A percentile compares a stretch with the other conserved stretches of the same genome.
These are phyloP conservation scores for Tyto alba DNA, from an alignment of 2,113 vertebrate genomes.

Conservation along the genomic window DNA sequence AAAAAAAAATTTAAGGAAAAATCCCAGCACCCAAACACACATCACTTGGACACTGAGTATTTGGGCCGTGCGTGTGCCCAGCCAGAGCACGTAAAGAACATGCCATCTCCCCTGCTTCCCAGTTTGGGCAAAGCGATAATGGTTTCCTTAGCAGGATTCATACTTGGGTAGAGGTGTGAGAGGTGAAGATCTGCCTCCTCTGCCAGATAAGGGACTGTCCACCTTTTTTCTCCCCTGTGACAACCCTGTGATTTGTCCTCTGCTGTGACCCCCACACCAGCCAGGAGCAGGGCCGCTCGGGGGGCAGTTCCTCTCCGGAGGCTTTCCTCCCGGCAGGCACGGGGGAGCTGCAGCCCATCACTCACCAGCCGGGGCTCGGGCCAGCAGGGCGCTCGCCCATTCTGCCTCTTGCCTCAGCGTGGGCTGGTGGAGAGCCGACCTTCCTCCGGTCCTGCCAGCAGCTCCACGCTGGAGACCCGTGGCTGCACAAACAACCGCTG, in stretches of 20 bases:
- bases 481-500: neutral
- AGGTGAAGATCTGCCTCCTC: neutral
- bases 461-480: neutral
- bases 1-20: neutral
- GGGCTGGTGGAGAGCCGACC: neutral
- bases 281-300: neutral
- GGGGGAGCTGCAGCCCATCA: fast-evolving
- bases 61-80: neutral
- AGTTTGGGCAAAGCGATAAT: neutral
- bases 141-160: neutral
- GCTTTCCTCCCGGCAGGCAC: neutral
- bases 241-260: fast-evolving
- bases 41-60: neutral
- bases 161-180: neutral
- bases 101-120: neutral
- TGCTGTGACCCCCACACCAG: neutral
- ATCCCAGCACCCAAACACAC: neutral
- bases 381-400: fast-evolving
- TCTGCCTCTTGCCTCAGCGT: neutral
- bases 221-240: neutral
- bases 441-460: neutral
- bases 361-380: neutral
- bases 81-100: fast-evolving
- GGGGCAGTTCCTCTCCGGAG: neutral
- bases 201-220: neutral